Evolutionary conservation across 2,797 vertebrate species (phyloP).

Genomic region (Taeniopygia guttata): DNA sequence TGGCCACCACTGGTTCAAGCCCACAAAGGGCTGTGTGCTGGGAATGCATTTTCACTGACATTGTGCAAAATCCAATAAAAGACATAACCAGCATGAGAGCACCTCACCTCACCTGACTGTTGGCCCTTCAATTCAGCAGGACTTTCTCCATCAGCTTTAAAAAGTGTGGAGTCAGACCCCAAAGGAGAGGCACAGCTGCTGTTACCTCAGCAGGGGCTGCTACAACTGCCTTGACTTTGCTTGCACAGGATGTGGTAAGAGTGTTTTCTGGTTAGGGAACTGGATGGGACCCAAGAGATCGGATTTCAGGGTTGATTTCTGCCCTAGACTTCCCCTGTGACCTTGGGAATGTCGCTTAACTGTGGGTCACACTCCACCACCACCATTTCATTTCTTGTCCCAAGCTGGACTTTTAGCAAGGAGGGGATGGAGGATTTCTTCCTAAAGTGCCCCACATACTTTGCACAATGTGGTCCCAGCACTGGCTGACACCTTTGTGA

Average conservation of each 20-base stretch:
- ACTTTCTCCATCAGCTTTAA: not conserved
- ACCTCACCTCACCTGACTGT: not conserved
- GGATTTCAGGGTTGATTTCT: not conserved
- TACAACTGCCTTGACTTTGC: not conserved
- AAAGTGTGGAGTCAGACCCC: not conserved
- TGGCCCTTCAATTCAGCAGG: not conserved
- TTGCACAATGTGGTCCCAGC: fast-evolving
- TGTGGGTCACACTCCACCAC: not conserved
- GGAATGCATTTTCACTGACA: not conserved
- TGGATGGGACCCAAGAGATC: not conserved
- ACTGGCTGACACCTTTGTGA: fast-evolving
- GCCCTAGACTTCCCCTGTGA: not conserved
- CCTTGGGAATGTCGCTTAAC: not conserved
- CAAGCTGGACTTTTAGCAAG: not conserved
- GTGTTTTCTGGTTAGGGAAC: not conserved
- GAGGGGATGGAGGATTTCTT: not conserved
- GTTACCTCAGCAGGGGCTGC: not conserved
- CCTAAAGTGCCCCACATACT: not conserved
- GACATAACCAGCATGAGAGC: not conserved
- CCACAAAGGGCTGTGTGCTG: not conserved
- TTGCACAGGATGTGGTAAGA: not conserved
- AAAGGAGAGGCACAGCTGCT: not conserved
- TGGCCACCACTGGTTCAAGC: not conserved
- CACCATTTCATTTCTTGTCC: not conserved
- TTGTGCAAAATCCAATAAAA: not conserved